Evolutionary conservation across 1,140 invertebrate genomes (phyloP).

Genomic region (Brachionus asplanchnoidis): DNA sequence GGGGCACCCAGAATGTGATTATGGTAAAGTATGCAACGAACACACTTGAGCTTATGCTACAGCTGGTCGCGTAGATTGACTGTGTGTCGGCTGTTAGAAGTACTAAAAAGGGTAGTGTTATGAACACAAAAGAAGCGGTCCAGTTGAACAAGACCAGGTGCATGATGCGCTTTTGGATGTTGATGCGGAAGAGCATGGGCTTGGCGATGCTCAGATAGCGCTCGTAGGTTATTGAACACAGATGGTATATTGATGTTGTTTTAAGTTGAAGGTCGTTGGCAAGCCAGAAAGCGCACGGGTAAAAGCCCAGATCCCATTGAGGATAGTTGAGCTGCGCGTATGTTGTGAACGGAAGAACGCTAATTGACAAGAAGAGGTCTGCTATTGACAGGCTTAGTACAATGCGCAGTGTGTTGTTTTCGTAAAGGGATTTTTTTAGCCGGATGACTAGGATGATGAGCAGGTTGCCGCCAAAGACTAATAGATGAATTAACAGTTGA

Average conservation of each 20-base stretch:
- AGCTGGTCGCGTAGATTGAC: not conserved
- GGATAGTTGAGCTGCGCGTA: not conserved
- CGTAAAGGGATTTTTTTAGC: not conserved
- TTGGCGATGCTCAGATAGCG: constrained; percentile 20
- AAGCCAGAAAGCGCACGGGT: constrained; percentile 13
- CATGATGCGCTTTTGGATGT: constrained; percentile 12
- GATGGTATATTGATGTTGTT: constrained; percentile 30
- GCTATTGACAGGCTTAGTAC: constrained; percentile 34
- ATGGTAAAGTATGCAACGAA: constrained; percentile 12
- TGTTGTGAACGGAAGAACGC: constrained; percentile 16
- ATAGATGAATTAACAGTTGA: not conserved
- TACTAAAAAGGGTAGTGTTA: constrained; percentile 16
- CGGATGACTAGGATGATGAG: constrained; percentile 14
- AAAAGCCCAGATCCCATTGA: constrained; percentile 1
- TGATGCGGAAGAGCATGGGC: constrained; percentile 19
- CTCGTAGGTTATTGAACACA: constrained; percentile 37
- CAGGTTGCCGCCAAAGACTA: not conserved
- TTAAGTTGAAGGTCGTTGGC: constrained; percentile 1
- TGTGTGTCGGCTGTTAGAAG: not conserved
- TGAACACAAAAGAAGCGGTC: not conserved
- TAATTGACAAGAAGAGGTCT: constrained; percentile 3
- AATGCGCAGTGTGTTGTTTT: constrained; percentile 36
- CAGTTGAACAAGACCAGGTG: constrained; percentile 1
- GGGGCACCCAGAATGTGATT: constrained; percentile 33
- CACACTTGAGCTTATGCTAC: not conserved